Evolutionary conservation across 2,888 invertebrate genomes (phyloP).

Genomic region (Scaptomyza cyrtandrae): DNA sequence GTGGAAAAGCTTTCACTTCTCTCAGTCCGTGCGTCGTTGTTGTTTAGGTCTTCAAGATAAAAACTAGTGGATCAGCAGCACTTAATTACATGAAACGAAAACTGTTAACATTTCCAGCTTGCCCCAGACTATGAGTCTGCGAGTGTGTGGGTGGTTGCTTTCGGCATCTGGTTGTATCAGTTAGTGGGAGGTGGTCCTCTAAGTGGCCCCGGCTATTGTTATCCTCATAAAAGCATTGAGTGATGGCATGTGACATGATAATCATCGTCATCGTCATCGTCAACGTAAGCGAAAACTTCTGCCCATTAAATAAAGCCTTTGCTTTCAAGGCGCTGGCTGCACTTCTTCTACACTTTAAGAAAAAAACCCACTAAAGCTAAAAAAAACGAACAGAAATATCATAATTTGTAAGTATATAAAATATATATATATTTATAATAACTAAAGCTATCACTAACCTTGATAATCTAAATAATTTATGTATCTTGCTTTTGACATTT

Average conservation of each 20-base stretch:
- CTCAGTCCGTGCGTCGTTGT: constrained; percentile 20
- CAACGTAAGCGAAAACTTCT: constrained; percentile 29
- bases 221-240: constrained; percentile 57
- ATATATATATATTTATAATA: no score
- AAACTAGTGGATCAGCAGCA: constrained; percentile 79
- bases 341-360: constrained; percentile 1
- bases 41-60: constrained; percentile 58
- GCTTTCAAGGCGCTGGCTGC: constrained; percentile 16
- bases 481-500: no score
- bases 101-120: constrained; percentile 69
- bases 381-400: no score
- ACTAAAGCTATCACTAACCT: no score
- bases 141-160: background rate
- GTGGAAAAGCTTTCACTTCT: constrained; percentile 61
- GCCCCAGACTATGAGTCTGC: background rate
- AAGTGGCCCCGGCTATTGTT: constrained; percentile 63
- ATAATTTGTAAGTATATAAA: no score
- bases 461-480: no score
- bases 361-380: background rate
- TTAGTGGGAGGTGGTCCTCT: constrained; percentile 10
- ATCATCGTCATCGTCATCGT: constrained; percentile 62
- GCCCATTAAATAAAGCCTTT: constrained; percentile 11
- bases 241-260: constrained; percentile 73
- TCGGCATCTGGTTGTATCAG: background rate
- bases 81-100: constrained; percentile 80